Evolutionary conservation across 2,888 invertebrate species (phyloP).

Genomic region (Meteorus cinctellus): DNA sequence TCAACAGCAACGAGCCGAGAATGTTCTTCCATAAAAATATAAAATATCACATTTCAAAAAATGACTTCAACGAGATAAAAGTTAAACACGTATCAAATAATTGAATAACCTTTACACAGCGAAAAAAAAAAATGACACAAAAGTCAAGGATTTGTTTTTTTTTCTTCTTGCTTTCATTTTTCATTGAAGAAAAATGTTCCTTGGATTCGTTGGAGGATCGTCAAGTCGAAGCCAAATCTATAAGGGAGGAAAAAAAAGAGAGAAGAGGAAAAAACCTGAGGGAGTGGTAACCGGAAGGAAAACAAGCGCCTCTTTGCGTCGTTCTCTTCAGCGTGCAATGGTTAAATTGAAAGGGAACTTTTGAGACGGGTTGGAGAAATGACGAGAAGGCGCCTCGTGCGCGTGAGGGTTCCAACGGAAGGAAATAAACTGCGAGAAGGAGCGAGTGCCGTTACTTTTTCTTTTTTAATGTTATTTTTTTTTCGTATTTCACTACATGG

Average conservation of each 20-base stretch:
- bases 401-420: constrained; percentile 22
- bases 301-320: constrained; percentile 41
- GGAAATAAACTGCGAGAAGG: constrained; percentile 26
- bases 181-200: not conserved
- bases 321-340: constrained; percentile 33
- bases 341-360: constrained; percentile 44
- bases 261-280: constrained; percentile 14
- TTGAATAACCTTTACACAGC: constrained; percentile 6
- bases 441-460: constrained; percentile 22
- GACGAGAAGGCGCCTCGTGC: constrained; percentile 16
- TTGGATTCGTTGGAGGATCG: constrained; percentile 12
- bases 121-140: no score
- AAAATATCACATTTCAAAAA: constrained; percentile 23
- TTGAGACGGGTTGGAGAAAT: constrained; percentile 34
- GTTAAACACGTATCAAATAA: constrained; percentile 25
- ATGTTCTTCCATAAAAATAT: constrained; percentile 19
- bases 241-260: constrained; percentile 2
- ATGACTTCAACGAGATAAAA: not conserved
- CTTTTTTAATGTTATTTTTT: not conserved
- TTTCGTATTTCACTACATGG: constrained; percentile 9
- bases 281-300: constrained; percentile 44
- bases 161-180: constrained; percentile 17
- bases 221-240: constrained; percentile 7
- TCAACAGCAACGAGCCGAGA: constrained; percentile 29
- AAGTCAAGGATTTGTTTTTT: constrained; percentile 35